Conservation (phyloP, 2,888 invertebrate species). For the Protonemura montana region DNA sequence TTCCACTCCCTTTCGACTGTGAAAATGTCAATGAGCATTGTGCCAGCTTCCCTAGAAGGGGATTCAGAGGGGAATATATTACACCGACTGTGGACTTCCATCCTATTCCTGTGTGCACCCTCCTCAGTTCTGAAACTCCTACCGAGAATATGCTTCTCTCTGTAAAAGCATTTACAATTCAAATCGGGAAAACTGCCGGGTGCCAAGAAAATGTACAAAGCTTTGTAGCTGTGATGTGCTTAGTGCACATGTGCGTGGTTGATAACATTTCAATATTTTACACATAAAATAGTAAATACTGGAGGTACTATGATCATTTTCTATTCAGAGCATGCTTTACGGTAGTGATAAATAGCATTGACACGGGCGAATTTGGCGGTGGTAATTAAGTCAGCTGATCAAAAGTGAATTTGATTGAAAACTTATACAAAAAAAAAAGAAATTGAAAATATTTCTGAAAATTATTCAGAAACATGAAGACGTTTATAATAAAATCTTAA, state of each 20-base stretch:
- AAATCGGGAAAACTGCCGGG: background rate
- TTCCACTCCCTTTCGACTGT: background rate
- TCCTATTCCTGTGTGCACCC: background rate
- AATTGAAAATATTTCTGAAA: too few species aligned
- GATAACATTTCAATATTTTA: background rate
- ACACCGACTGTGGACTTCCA: background rate
- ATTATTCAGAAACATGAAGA: too few species aligned
- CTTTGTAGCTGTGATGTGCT: background rate
- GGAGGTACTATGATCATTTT: too few species aligned
- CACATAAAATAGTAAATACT: background rate
- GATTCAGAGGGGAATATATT: background rate
- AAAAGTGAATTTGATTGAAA: too few species aligned
- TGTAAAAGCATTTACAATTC: background rate
- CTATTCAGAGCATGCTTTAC: too few species aligned
- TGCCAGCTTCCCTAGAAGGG: background rate
- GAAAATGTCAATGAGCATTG: slow-evolving; percentile 5
- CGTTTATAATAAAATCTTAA: too few species aligned
- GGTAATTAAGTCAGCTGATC: too few species aligned
- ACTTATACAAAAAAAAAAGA: too few species aligned
- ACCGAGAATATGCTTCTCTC: background rate
- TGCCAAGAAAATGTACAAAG: background rate
- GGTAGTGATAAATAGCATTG: too few species aligned
- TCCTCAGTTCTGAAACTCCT: background rate
- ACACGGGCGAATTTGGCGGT: too few species aligned
- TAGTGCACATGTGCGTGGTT: background rate